These are phyloP conservation scores for Nemotelus pantherinus DNA, from an alignment of 2,888 invertebrate genomes.

Conservation along the genomic window DNA sequence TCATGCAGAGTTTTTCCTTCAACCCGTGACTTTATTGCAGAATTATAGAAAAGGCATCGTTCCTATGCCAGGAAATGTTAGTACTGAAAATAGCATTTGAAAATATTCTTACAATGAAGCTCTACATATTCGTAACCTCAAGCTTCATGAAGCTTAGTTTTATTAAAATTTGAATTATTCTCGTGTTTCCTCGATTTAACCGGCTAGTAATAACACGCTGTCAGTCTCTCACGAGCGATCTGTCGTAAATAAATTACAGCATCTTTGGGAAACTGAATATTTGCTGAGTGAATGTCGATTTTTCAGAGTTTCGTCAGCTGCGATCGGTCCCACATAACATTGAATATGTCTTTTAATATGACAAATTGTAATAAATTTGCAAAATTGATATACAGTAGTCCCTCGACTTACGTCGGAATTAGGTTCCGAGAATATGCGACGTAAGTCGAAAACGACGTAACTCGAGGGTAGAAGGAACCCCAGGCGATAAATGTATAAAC, in stretches of 20 bases:
- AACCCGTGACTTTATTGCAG: no score
- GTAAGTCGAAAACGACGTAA: no score
- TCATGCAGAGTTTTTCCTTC: no score
- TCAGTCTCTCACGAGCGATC: conserved; percentile 22
- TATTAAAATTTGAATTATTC: neutral
- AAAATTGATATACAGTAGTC: neutral
- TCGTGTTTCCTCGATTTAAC: neutral
- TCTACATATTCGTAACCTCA: neutral
- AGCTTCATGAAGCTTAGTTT: neutral
- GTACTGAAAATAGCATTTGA: neutral
- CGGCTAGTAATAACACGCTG: conserved; percentile 5
- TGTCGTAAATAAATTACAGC: conserved; percentile 14
- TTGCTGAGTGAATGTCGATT: conserved; percentile 7
- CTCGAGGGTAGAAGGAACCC: no score
- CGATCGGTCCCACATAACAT: conserved; percentile 15
- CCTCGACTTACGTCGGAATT: no score
- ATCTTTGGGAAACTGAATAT: neutral
- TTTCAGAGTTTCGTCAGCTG: neutral
- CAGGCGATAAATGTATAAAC: no score
- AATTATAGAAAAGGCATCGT: neutral
- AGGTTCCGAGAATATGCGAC: no score
- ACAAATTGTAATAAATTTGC: conserved; percentile 35
- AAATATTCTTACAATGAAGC: neutral
- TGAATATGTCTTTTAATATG: conserved; percentile 28
- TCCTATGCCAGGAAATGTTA: neutral